Conservation (phyloP, 2,113 vertebrate genomes). For the Microtus richardsoni region DNA sequence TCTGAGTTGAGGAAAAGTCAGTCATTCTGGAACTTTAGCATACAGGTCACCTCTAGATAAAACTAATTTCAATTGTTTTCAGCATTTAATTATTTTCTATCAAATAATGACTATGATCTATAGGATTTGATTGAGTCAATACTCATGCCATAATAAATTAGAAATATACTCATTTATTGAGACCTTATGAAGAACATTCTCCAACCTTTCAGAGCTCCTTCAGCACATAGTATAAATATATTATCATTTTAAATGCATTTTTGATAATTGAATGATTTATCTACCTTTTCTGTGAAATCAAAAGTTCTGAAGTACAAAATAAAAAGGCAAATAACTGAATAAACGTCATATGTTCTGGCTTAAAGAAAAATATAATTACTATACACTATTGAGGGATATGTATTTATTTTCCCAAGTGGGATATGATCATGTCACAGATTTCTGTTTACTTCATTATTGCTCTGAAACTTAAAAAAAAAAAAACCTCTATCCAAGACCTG, state of each 20-base stretch:
- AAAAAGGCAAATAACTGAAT: background rate
- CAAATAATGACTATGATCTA: background rate
- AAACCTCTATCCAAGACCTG: background rate
- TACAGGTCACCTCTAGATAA: constrained; percentile 59
- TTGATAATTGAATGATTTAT: background rate
- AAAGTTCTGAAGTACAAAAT: constrained; percentile 31
- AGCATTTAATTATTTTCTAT: background rate
- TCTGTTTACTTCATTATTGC: background rate
- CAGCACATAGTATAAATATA: background rate
- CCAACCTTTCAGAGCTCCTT: background rate
- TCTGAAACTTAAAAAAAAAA: too few species aligned
- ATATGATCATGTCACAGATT: background rate
- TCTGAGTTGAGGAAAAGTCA: constrained; percentile 15
- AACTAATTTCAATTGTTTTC: background rate
- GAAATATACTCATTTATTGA: background rate
- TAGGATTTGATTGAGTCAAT: background rate
- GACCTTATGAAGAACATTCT: background rate
- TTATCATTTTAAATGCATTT: background rate
- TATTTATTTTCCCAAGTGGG: background rate
- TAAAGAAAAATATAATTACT: background rate
- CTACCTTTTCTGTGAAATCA: background rate
- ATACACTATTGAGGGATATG: background rate
- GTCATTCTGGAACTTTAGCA: constrained; percentile 15
- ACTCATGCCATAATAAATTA: background rate
- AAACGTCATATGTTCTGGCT: background rate